These are phyloP conservation scores for Hapalemur alaotrensis DNA, from an alignment of 2,797 vertebrate genomes.

Conservation along the genomic window DNA sequence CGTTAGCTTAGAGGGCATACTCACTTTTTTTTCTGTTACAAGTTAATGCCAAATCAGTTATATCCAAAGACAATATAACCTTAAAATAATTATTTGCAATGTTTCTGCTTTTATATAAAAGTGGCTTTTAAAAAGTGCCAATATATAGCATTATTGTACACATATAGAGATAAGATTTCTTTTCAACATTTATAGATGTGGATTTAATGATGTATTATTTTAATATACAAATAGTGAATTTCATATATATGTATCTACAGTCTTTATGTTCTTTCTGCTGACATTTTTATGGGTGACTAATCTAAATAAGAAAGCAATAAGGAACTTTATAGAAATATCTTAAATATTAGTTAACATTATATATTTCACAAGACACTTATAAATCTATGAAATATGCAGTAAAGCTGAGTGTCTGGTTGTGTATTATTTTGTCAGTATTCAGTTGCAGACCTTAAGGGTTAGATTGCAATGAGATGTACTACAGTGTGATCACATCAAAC, in stretches of 20 bases:
- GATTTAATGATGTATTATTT: slow-evolving; percentile 34
- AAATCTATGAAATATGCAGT: not conserved
- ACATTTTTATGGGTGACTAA: not conserved
- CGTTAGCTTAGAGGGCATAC: not conserved
- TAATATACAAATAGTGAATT: slow-evolving; percentile 1
- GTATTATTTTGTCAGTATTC: not conserved
- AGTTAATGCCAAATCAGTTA: not conserved
- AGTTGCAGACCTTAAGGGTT: not conserved
- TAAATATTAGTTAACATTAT: not conserved
- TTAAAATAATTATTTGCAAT: not conserved
- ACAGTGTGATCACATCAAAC: not conserved
- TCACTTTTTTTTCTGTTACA: not conserved
- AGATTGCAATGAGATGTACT: not conserved
- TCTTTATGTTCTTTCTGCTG: not conserved
- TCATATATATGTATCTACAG: not conserved
- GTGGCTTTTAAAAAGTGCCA: not conserved
- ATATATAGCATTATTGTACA: not conserved
- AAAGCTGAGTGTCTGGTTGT: not conserved
- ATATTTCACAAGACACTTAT: not conserved
- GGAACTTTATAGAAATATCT: not conserved
- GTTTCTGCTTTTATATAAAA: not conserved
- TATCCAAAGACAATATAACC: not conserved
- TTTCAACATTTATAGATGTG: not conserved
- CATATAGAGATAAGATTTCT: not conserved
- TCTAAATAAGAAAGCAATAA: slow-evolving; percentile 3